A percentile compares a stretch with the other conserved stretches of the same genome.
Evolutionary conservation across 1,140 invertebrate genomes (phyloP).

Genomic region (Drosophila obscura): DNA sequence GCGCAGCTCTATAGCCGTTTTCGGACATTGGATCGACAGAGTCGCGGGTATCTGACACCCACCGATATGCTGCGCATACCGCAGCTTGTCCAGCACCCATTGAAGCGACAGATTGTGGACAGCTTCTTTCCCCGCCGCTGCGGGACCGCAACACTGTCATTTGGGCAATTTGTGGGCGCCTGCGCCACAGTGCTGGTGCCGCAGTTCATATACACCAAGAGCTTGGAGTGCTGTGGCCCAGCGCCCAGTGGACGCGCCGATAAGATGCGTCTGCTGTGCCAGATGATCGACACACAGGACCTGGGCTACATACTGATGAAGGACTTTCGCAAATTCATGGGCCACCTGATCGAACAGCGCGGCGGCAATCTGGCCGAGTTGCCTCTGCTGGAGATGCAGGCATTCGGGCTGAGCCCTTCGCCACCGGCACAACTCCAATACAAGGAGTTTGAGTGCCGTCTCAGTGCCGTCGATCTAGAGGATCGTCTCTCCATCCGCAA

Average conservation of each 20-base stretch:
- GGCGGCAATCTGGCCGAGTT: slow-evolving; percentile 17
- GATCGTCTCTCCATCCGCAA: slow-evolving; percentile 36
- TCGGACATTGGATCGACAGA: slow-evolving; percentile 42
- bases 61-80: slow-evolving; percentile 65
- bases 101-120: slow-evolving; percentile 58
- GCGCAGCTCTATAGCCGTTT: slow-evolving; percentile 49
- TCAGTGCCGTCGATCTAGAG: slow-evolving; percentile 26
- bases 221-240: too few species aligned
- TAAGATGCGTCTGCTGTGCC: slow-evolving; percentile 45
- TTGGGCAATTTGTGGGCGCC: slow-evolving; percentile 44
- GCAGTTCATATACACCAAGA: neutral
- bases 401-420: slow-evolving; percentile 8
- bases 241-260: slow-evolving; percentile 12
- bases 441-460: slow-evolving; percentile 38
- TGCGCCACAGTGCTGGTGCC: slow-evolving; percentile 51
- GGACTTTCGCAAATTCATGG: slow-evolving; percentile 45
- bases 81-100: slow-evolving; percentile 46
- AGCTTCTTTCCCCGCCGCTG: slow-evolving; percentile 41
- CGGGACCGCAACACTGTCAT: slow-evolving; percentile 24
- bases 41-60: slow-evolving; percentile 56
- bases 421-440: slow-evolving; percentile 14
- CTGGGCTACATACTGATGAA: slow-evolving; percentile 24
- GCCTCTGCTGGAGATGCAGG: slow-evolving; percentile 38
- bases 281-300: slow-evolving; percentile 46
- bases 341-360: neutral